Percentiles rank a stretch among this genome's conserved stretches.
These are phyloP conservation scores for Mesaphorura yosii DNA, from an alignment of 1,140 invertebrate species.

Conservation along the genomic window DNA sequence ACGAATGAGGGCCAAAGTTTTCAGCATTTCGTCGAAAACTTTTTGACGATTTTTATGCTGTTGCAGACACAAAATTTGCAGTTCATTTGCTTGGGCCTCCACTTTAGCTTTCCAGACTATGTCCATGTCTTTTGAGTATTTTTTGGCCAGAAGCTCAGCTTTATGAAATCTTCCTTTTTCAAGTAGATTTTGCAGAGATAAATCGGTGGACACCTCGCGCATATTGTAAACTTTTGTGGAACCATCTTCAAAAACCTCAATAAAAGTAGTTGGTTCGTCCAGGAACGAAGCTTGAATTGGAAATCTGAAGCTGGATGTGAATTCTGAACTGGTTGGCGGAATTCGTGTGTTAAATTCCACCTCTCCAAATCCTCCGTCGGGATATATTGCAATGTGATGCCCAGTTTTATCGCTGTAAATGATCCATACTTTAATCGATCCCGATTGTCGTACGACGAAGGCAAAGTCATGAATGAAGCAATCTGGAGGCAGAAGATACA, in stretches of 20 bases:
- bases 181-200: conserved; percentile 22
- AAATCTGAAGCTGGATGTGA: conserved; percentile 7
- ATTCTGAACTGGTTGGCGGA: neutral
- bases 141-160: conserved; percentile 14
- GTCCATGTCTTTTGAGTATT: conserved; percentile 24
- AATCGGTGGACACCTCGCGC: conserved; percentile 21
- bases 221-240: conserved; percentile 12
- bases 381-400: conserved; percentile 20
- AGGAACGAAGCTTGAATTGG: neutral
- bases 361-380: neutral
- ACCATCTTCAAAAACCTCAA: neutral
- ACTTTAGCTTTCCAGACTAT: conserved; percentile 24
- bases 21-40: neutral
- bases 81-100: neutral
- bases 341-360: conserved; percentile 13
- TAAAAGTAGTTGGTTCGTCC: conserved; percentile 21
- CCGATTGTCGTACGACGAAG: conserved; percentile 1
- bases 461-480: conserved; percentile 23
- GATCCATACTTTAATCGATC: conserved; percentile 19
- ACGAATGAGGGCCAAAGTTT: conserved; percentile 1
- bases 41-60: neutral
- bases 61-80: neutral
- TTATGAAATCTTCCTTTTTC: conserved; percentile 17
- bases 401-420: conserved; percentile 5
- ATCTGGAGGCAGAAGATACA: conserved; percentile 1